Percentiles rank a stretch among this genome's conserved stretches.
Conservation (phyloP, 2,797 vertebrate species). For the Rhyacichthys aspro region DNA sequence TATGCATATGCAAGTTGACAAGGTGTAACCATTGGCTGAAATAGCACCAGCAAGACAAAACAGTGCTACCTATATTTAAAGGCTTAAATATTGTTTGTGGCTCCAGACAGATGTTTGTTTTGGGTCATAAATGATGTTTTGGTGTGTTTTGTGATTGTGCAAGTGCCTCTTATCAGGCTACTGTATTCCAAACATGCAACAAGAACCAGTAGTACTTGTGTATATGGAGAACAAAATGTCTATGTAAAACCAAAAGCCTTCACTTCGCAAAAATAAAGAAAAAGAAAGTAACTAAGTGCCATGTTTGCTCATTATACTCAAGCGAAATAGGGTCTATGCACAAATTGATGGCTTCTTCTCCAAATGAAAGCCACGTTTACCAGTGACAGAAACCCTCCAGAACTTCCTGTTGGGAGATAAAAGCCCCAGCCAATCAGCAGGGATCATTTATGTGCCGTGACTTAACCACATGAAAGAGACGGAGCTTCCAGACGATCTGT, state of each 20-base stretch:
- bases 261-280: not conserved
- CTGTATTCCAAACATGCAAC: not conserved
- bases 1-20: too few species aligned
- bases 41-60: not conserved
- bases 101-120: not conserved
- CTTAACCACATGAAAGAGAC: constrained; percentile 56
- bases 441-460: constrained; percentile 35
- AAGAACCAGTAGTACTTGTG: not conserved
- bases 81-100: not conserved
- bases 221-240: not conserved
- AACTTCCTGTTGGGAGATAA: constrained; percentile 65
- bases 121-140: not conserved
- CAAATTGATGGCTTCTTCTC: constrained; percentile 42
- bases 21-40: not conserved
- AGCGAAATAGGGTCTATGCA: not conserved
- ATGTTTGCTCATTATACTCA: constrained; percentile 5
- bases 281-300: not conserved
- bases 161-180: constrained; percentile 1
- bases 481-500: not conserved
- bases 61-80: too few species aligned
- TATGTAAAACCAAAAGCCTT: not conserved
- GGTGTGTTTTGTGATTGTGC: not conserved
- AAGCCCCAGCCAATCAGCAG: constrained; percentile 53
- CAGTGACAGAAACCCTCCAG: constrained; percentile 36
- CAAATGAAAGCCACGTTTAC: constrained; percentile 64